Evolutionary conservation across 2,888 invertebrate species (phyloP).

Genomic region (Cheiracanthium punctorium): DNA sequence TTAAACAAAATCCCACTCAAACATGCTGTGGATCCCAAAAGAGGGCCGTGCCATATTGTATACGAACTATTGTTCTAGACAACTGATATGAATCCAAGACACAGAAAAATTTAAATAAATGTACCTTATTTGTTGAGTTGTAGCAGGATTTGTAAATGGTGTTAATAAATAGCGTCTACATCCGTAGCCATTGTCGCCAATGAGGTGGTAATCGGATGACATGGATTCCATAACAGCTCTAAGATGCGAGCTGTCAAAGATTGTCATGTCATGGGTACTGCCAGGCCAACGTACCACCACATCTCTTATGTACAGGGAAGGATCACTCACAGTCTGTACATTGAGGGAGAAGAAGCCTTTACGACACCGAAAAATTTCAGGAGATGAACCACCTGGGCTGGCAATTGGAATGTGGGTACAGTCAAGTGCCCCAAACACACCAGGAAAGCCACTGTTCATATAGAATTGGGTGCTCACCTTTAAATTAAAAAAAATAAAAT

Average conservation of each 20-base stretch:
- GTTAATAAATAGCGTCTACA: slow-evolving; percentile 8
- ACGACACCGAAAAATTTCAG: slow-evolving; percentile 18
- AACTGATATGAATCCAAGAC: too few relatives aligned
- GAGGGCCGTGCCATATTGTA: too few relatives aligned
- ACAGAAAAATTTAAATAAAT: too few relatives aligned
- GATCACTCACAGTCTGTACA: slow-evolving; percentile 11
- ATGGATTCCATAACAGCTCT: not conserved
- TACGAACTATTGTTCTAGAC: too few relatives aligned
- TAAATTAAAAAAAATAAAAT: too few relatives aligned
- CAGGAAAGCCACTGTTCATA: not conserved
- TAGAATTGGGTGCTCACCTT: slow-evolving; percentile 21
- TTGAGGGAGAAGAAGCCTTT: slow-evolving; percentile 25
- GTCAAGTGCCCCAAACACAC: slow-evolving; percentile 13
- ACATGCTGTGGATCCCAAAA: too few relatives aligned
- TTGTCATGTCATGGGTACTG: slow-evolving; percentile 30
- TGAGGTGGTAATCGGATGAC: not conserved
- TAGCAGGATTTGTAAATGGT: slow-evolving; percentile 5
- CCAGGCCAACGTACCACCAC: slow-evolving; percentile 43
- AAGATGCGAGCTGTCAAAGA: slow-evolving; percentile 19
- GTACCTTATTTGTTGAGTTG: not conserved
- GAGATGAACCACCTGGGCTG: slow-evolving; percentile 7
- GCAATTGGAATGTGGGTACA: too few relatives aligned
- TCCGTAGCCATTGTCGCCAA: slow-evolving; percentile 33
- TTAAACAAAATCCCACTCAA: too few relatives aligned
- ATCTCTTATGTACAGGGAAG: slow-evolving; percentile 5